Conservation (phyloP, 2,888 invertebrate genomes). For the Nebria brevicollis region DNA sequence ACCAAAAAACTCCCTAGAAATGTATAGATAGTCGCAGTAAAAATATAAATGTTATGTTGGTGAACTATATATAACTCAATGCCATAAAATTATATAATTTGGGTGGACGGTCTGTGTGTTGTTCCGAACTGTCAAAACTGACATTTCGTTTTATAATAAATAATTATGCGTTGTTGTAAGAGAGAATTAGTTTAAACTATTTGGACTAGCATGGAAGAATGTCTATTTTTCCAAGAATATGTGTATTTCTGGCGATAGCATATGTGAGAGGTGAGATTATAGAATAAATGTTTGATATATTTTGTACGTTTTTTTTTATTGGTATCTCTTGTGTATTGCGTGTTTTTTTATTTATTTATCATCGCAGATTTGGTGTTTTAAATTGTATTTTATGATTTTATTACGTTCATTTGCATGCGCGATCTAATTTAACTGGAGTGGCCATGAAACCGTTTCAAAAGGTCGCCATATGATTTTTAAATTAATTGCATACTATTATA, state of each 20-base stretch:
- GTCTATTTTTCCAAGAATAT: slow-evolving; percentile 41
- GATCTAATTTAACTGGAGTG: background rate
- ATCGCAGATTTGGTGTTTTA: background rate
- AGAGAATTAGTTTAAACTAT: slow-evolving; percentile 32
- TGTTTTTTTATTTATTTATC: slow-evolving; percentile 27
- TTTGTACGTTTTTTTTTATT: slow-evolving; percentile 28
- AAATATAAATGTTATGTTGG: slow-evolving; percentile 23
- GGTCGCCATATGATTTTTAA: background rate
- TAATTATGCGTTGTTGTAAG: slow-evolving; percentile 32
- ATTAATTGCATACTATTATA: background rate
- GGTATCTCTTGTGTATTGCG: slow-evolving; percentile 15
- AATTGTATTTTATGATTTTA: background rate
- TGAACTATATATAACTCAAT: slow-evolving; percentile 22
- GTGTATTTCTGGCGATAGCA: slow-evolving; percentile 46
- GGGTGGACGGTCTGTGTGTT: slow-evolving; percentile 43
- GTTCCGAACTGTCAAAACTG: slow-evolving; percentile 45
- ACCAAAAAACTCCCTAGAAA: slow-evolving; percentile 21
- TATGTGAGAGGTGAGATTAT: slow-evolving; percentile 38
- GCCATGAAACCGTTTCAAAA: background rate
- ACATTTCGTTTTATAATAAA: slow-evolving; percentile 24
- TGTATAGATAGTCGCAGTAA: background rate
- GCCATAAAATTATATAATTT: slow-evolving; percentile 38
- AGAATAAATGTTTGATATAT: background rate
- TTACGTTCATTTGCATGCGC: background rate
- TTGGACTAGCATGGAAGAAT: slow-evolving; percentile 44